Conservation (phyloP, 1,140 invertebrate species). For the Hormaphis cornu region DNA sequence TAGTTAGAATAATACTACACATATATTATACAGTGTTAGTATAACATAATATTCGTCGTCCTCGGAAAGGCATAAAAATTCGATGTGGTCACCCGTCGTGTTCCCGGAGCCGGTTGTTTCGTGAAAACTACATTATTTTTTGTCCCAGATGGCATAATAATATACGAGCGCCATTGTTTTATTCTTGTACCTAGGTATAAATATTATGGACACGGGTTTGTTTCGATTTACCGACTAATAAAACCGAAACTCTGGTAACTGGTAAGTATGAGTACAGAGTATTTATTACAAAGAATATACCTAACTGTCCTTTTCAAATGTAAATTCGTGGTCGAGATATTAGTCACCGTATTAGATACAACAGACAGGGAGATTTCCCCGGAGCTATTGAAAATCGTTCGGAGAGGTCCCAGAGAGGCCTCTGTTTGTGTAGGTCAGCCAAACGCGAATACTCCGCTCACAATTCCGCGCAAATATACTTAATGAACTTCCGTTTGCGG, state of each 20-base stretch:
- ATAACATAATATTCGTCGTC: background rate
- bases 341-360: background rate
- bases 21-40: too few relatives aligned
- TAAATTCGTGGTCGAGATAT: constrained; percentile 1
- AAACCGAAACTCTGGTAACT: background rate
- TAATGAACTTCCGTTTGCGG: too few relatives aligned
- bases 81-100: background rate
- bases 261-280: background rate
- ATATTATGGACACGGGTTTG: background rate
- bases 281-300: too few relatives aligned
- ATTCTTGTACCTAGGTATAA: too few relatives aligned
- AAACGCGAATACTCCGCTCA: too few relatives aligned
- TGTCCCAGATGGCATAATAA: too few relatives aligned
- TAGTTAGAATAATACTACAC: too few relatives aligned
- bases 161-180: background rate
- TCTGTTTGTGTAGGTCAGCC: background rate
- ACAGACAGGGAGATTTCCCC: background rate
- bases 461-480: too few relatives aligned
- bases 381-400: background rate
- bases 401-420: background rate
- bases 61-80: background rate
- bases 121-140: background rate
- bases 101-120: background rate
- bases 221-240: constrained; percentile 2
- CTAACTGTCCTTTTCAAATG: background rate